Base-by-base conservation (phyloP, 2,888 invertebrate genomes). In the Pardosa pseudoannulata region DNA sequence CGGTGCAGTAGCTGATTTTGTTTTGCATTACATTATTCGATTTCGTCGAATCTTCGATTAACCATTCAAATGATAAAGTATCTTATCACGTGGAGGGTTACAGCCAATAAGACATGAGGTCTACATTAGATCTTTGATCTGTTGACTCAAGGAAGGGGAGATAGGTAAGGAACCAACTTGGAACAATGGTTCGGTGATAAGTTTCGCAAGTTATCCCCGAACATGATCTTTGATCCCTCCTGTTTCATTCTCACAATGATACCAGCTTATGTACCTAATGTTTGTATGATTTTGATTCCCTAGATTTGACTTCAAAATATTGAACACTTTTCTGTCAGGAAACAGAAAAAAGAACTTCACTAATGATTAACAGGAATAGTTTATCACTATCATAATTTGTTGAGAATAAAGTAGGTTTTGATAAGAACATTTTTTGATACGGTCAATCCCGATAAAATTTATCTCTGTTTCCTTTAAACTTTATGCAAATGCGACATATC, bases 11-110 rank as follows among this genome's bases (percentile, higher is more conserved):
- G 46, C 50, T 76, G 65, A 27, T 68, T 76, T 64, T 65, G 46
- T 39, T 31, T 46, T 65, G 19, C 29, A 76, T 76, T 76, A 67
- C 29, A 76, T 36, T 16, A 41, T 76, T 68, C 68, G 32, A 68
- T 75, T 65, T 75, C 65, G 75, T 64, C 64, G 31, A 65, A 75
- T 62, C 65, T 75, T 65, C 65, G 41, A 76, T 76, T 76, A 76
- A 68, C 75, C 76, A 68, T 68, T 68, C 76, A 76, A 76, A 76
- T 76, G 76, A 76, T 76, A 76, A 76, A 76, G 36, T 23, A 7
- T 16, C 16, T 67, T n/a, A n/a, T n/a, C 78, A 68, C 78, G 79
- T 79, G 79, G 39, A 27, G 13, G 32, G 31, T 13, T 2, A 32
- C 31, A 46, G 11, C 72, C 72, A 72, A 50, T 56, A 32, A 27